Base-by-base conservation (phyloP, 2,113 vertebrate genomes). In the Platycercus adscitus region DNA sequence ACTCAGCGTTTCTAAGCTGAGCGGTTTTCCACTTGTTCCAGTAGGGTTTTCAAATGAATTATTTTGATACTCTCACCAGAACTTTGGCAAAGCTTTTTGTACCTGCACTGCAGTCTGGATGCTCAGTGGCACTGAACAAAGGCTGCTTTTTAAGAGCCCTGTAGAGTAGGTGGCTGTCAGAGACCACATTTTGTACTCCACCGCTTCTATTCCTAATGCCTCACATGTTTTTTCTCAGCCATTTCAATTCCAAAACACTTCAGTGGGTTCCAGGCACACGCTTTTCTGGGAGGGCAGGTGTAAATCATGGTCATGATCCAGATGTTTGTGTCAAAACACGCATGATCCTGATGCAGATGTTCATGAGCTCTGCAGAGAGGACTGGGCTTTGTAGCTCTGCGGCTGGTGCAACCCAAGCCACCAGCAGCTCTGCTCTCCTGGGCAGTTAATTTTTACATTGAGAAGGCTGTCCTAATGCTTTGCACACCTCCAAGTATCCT, bases 401-500 rank as follows among this genome's bases (percentile, higher is more conserved):
- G 31, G 80, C 72, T 94, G 56, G 71, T 53, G 91, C 10, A 16
- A 50, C 44, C 47, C 26, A 18, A 60, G 68, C 69, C 77, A 69
- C 68, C 76, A 37, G 76, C 0, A 0, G 47, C 81, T 91, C 81
- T 84, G 77, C 81, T 92, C 63, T 79, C 46, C 43, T 12, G 75
- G 66, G 69, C 47, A 49, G 71, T 41, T 90, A n/a, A 7, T 56
- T 78, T 71, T 73, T 52, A n/a, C 2, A 1, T 35, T 82, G 82
- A 68, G 72, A 56, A 70, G 77, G 68, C 91, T 93, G 78, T 76
- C 94, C 83, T 84, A 95, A 95, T 2, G 76, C 98, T 98, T 98
- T 98, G 98, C 98, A 98, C 98, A 98, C 97, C 98, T 98, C 98
- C 98, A 98, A 98, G 97, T 98, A 83, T 97, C 97, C 92, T 88